Evolutionary conservation across 1,140 invertebrate species (phyloP), one percentile per base, ranked within the genome.

Genomic region (Eciton burchellii): DNA sequence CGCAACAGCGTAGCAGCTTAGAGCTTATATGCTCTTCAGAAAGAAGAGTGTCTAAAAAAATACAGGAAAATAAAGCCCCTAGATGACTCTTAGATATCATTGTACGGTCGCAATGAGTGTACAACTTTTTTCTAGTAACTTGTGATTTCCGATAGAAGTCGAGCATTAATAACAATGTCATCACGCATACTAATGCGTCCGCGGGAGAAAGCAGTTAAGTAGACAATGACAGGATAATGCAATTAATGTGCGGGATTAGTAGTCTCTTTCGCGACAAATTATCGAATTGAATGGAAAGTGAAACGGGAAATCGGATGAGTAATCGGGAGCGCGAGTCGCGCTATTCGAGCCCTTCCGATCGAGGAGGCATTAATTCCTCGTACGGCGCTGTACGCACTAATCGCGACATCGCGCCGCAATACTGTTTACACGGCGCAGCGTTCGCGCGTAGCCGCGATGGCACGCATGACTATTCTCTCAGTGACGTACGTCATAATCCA

Each of bases 401-500:
- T 43, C 60, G 29, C 41, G 62, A 77, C 68, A 54, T 66, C 73
- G 35, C 9, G 43, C 24, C 2, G 57, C 45, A 26, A 77, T 66
- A 77, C 12, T 68, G 43, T 79, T 79, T 79, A 68, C 49, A 35
- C 4, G n/a, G 52, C 8, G 19, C n/a, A 2, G 35, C 35, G 35
- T 35, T 35, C 35, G 35, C 6, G 35, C 35, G 21, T 56, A 3
- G 45, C 1, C 63, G 49, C 41, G 9, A 16, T 56, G 35, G 63
- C 41, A 79, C 68, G 62, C 62, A 12, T 47, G 47, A 12, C 56
- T 62, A 79, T 21, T 77, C 47, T 79, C 21, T 16, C 49, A 26
- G 26, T 0, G 14, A 8, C 14, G 16, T 16, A 62, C 72, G 74
- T 79, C 74, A 79, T 52, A 68, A 45, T 77, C 11, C 11, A 14